These are phyloP conservation scores for Epizoanthus ramosus DNA, from an alignment of 92 coral and sea anemone genomes.

Conservation along the genomic window DNA sequence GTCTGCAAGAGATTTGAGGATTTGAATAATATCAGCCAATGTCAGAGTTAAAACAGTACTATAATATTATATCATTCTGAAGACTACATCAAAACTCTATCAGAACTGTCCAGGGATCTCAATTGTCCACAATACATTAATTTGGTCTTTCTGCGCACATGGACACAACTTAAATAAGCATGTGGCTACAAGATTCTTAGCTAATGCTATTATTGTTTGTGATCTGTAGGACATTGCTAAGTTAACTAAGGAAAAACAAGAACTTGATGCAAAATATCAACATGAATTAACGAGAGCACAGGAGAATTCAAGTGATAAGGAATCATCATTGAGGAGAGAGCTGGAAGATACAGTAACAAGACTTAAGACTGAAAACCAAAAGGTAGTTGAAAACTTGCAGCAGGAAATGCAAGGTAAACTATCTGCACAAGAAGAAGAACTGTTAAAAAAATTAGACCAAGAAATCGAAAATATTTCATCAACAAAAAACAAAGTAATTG, in stretches of 20 bases:
- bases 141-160: no score
- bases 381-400: slow-evolving; percentile 52
- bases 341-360: slow-evolving; percentile 63
- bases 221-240: slow-evolving; percentile 67
- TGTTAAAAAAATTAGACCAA: slow-evolving; percentile 52
- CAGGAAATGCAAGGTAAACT: slow-evolving; percentile 63
- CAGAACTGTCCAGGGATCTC: no score
- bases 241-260: slow-evolving; percentile 76
- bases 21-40: no score
- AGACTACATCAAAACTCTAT: no score
- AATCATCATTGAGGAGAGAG: slow-evolving; percentile 65
- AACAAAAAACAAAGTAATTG: slow-evolving; percentile 70
- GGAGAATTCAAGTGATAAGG: slow-evolving; percentile 79
- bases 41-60: no score
- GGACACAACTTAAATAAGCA: no score
- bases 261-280: slow-evolving; percentile 78
- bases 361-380: slow-evolving; percentile 61
- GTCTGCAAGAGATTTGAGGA: no score
- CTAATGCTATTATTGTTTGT: not conserved
- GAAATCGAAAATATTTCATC: slow-evolving; percentile 67
- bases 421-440: slow-evolving; percentile 51
- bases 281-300: slow-evolving; percentile 71
- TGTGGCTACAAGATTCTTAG: no score
- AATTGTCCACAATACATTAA: no score
- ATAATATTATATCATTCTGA: no score